phyloP scores from a whole-genome alignment of 2,888 invertebrate genomes.

The Heteropelma amictum region DNA sequence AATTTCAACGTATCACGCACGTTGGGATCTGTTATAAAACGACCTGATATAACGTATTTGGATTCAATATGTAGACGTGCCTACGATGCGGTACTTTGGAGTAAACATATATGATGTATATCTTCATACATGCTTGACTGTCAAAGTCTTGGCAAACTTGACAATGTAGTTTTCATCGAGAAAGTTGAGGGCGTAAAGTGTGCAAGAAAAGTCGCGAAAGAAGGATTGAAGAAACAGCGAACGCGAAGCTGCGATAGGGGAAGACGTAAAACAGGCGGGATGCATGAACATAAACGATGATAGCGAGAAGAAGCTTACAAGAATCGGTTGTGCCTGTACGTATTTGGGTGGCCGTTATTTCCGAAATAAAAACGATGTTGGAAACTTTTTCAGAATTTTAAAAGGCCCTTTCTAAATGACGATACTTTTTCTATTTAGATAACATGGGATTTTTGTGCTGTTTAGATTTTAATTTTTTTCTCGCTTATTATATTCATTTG shows the following conservation, averaged over 20 bases:
- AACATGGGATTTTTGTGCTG: no score
- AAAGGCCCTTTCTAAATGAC: no score
- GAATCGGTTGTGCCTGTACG: constrained; percentile 15
- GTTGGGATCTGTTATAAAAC: not conserved
- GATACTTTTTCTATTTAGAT: no score
- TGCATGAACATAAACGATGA: constrained; percentile 24
- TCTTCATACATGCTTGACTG: constrained; percentile 22
- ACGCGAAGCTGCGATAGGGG: constrained; percentile 40
- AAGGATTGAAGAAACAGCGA: constrained; percentile 12
- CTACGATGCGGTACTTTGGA: not conserved
- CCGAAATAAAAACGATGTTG: no score
- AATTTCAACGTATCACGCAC: no score
- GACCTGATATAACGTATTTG: no score
- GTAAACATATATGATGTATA: not conserved
- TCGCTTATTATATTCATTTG: no score
- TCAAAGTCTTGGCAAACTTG: constrained; percentile 65
- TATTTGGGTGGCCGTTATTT: no score
- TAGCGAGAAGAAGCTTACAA: constrained; percentile 30
- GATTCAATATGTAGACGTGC: no score
- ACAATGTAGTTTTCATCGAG: constrained; percentile 75
- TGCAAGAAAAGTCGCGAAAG: constrained; percentile 53
- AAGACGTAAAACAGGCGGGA: constrained; percentile 19
- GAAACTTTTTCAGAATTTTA: no score
- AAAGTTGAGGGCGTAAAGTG: constrained; percentile 65
- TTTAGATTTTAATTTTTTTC: no score